Conservation (phyloP, 2,797 vertebrate genomes). For the Coluber constrictor region DNA sequence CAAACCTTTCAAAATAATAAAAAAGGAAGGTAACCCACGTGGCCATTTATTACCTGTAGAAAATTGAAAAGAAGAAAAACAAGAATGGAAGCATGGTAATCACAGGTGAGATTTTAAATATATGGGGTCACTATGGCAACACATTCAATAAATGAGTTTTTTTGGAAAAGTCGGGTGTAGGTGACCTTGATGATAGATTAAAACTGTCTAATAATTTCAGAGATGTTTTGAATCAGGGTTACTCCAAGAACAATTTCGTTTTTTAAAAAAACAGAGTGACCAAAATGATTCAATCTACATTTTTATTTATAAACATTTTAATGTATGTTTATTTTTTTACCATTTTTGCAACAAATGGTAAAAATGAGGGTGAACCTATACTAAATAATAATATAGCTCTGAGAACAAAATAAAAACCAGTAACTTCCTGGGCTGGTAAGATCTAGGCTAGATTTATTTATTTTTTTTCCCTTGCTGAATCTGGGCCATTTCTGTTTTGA, state of each 20-base stretch:
- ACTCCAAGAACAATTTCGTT: background rate
- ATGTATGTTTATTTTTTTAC: background rate
- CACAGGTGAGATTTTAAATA: constrained; percentile 12
- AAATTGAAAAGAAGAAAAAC: background rate
- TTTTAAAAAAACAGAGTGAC: background rate
- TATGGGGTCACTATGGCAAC: background rate
- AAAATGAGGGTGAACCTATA: background rate
- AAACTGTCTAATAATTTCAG: constrained; percentile 7
- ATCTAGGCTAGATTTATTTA: background rate
- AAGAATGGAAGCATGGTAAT: background rate
- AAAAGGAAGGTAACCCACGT: background rate
- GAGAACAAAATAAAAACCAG: background rate
- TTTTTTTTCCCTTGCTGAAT: background rate
- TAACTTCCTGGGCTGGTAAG: background rate
- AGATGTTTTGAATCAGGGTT: background rate
- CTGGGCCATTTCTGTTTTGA: background rate
- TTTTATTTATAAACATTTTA: background rate
- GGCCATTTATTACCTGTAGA: background rate
- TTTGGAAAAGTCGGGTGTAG: background rate
- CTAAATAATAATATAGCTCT: background rate
- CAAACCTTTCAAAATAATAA: background rate
- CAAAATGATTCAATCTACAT: background rate
- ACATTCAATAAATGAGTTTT: constrained; percentile 1
- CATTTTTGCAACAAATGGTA: background rate
- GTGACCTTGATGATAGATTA: background rate